Evolutionary conservation across 2,797 vertebrate genomes (phyloP).

Genomic region (Heterohyrax brucei): DNA sequence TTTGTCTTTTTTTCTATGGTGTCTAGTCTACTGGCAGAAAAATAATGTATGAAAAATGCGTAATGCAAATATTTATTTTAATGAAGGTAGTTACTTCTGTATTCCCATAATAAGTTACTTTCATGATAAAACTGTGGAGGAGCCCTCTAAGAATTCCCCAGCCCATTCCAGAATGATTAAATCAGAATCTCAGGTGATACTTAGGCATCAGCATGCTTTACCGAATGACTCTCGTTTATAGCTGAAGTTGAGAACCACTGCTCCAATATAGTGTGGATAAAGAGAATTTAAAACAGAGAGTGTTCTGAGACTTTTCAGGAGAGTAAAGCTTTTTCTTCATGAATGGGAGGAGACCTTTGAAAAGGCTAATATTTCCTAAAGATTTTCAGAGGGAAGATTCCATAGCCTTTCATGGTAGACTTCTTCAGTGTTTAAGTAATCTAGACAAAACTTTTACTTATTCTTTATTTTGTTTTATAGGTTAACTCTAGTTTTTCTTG

Average conservation of each 20-base stretch:
- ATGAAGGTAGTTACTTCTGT: constrained; percentile 51
- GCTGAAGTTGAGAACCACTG: not conserved
- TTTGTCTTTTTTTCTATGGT: constrained; percentile 8
- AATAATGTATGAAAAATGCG: too few relatives aligned
- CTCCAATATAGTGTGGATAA: not conserved
- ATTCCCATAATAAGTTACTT: constrained; percentile 42
- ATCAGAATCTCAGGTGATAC: too few relatives aligned
- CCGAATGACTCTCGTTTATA: not conserved
- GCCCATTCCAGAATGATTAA: too few relatives aligned
- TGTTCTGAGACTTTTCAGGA: not conserved
- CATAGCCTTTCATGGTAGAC: not conserved
- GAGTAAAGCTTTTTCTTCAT: constrained; percentile 25
- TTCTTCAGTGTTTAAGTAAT: constrained; percentile 46
- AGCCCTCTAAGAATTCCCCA: not conserved
- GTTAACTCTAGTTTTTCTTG: not conserved
- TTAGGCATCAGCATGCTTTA: not conserved
- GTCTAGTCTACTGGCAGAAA: not conserved
- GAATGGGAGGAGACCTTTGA: constrained; percentile 34
- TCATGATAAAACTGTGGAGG: constrained; percentile 10
- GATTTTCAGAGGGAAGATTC: not conserved
- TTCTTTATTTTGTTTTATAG: constrained; percentile 49
- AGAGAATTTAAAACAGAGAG: constrained; percentile 30
- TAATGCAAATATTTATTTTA: not conserved
- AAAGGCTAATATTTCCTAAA: not conserved
- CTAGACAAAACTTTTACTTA: not conserved